Base-by-base conservation (phyloP, 2,888 invertebrate species). In the Empis livida region DNA sequence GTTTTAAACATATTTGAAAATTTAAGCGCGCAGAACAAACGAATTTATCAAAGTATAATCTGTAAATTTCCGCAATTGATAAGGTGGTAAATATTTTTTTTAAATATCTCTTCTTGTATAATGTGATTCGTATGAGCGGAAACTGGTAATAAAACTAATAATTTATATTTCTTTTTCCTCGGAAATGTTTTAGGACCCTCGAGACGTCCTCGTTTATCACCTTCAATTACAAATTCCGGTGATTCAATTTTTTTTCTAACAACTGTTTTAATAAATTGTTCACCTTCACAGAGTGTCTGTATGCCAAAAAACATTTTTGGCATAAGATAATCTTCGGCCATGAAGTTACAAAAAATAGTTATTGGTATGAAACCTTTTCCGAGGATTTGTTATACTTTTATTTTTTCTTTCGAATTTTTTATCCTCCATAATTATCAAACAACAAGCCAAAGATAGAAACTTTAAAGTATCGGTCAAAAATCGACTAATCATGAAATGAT, bases 271-370 rank as follows among this genome's bases (percentile, higher is more conserved):
- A 51, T 43, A 44, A 55, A 51, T 47, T 48, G 45, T 20, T 54
- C 47, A 17, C 49, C 42, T 47, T 55, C 54, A 44, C 47, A 52
- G 20, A 55, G 41, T 5, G 51, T 50, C 37, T 43, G 51, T n/a
- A n/a, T n/a, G n/a, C n/a, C 30, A 41, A 39, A 41, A 53, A 53
- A 46, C 54, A 55, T 47, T 52, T 53, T 49, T 52, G 49, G 42
- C 54, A 55, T 14, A 51, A 44, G 42, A 17, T 35, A 55, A 45
- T 45, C 48, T 50, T 30, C 51, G 42, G n/a, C 51, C 53, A 48
- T 48, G 23, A 38, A 51, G 20, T 42, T 53, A 44, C 15, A 54
- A 44, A 45, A 48, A 53, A 43, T 51, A 53, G 15, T 51, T 20
- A 40, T 50, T 46, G 14, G 42, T 41, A 42, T 44, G 23, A 16